A percentile compares a stretch with the other conserved stretches of the same genome.
Conservation (phyloP, 2,113 vertebrate genomes). For the Oreochromis spilurus region DNA sequence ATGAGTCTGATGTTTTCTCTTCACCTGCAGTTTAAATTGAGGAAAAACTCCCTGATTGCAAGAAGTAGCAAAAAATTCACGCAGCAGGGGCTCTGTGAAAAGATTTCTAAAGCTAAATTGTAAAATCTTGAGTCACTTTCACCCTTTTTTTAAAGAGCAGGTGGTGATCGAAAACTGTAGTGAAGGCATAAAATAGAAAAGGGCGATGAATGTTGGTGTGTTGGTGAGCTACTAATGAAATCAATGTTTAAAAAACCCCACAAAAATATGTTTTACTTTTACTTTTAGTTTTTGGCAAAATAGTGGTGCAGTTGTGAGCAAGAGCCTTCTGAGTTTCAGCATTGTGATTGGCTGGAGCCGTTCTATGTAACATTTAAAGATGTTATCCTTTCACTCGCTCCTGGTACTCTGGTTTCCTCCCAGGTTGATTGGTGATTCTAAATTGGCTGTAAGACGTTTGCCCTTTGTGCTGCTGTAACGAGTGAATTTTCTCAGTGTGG, state of each 20-base stretch:
- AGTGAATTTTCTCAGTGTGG: background rate
- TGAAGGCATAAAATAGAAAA: background rate
- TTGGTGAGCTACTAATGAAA: background rate
- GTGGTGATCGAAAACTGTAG: background rate
- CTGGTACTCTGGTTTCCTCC: background rate
- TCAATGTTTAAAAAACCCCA: background rate
- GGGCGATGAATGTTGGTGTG: background rate
- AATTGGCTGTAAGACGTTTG: background rate
- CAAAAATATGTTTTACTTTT: background rate
- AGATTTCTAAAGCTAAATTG: background rate
- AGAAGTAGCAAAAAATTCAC: background rate
- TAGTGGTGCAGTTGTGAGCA: background rate
- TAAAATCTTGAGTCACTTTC: background rate
- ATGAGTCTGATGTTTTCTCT: background rate
- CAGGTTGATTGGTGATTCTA: background rate
- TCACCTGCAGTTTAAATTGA: background rate
- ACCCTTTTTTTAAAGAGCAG: background rate
- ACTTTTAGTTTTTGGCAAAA: background rate
- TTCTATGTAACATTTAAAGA: background rate
- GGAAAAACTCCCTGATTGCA: background rate
- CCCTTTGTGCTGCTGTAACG: background rate
- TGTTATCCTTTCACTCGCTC: background rate
- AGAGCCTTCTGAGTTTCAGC: background rate
- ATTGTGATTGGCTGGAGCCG: background rate
- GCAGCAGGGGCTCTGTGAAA: background rate